A percentile compares a stretch with the other conserved stretches of the same genome.
Conservation (phyloP, 2,888 invertebrate species). For the Galerucella calmariensis region DNA sequence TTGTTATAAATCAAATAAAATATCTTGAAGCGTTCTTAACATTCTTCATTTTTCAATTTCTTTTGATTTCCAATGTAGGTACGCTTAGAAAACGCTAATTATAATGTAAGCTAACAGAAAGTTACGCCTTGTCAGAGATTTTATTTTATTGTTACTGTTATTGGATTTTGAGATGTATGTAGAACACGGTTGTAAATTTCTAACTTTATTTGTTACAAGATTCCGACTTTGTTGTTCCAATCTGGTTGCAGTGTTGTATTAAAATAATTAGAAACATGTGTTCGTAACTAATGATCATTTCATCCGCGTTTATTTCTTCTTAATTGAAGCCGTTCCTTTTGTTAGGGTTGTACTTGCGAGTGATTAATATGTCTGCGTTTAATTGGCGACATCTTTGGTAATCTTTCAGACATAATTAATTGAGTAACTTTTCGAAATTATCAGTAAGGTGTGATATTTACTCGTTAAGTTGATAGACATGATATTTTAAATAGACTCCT, state of each 20-base stretch:
- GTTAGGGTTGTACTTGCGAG: conserved; percentile 9
- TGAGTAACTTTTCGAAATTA: neutral
- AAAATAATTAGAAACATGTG: conserved; percentile 36
- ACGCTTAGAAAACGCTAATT: conserved; percentile 1
- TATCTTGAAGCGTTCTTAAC: neutral
- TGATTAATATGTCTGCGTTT: conserved; percentile 12
- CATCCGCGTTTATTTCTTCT: conserved; percentile 31
- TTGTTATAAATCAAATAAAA: neutral
- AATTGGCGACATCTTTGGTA: neutral
- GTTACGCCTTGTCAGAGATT: conserved; percentile 18
- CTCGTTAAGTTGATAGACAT: no score
- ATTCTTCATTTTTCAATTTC: neutral
- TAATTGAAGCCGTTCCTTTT: conserved; percentile 20
- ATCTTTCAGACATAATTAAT: neutral
- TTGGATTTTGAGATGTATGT: conserved; percentile 19
- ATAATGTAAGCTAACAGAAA: neutral
- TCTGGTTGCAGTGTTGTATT: conserved; percentile 33
- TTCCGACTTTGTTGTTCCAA: conserved; percentile 43
- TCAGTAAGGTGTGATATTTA: no score
- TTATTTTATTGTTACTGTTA: conserved; percentile 26
- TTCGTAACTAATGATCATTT: conserved; percentile 27
- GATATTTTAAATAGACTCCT: no score
- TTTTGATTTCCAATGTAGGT: neutral
- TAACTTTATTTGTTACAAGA: conserved; percentile 34
- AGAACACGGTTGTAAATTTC: conserved; percentile 30